Conservation (phyloP, 2,888 invertebrate species). For the Xestoiulus laeticollis region DNA sequence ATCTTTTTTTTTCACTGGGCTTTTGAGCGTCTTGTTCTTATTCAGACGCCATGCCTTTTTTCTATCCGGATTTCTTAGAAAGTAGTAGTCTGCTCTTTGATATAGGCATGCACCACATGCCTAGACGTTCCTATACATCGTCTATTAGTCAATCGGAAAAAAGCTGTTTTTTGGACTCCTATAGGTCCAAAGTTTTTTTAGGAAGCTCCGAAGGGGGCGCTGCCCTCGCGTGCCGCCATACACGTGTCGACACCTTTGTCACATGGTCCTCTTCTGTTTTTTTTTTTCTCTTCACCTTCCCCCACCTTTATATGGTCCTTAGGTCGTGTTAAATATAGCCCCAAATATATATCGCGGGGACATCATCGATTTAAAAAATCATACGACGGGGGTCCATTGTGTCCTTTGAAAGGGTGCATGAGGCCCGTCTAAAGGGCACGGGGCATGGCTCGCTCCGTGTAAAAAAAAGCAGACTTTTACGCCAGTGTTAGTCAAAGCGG, state of each 20-base stretch:
- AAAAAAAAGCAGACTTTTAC: not conserved
- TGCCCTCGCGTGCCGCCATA: slow-evolving; percentile 13
- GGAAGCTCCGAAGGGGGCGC: not conserved
- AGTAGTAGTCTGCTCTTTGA: not conserved
- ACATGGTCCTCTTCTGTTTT: not conserved
- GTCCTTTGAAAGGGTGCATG: not conserved
- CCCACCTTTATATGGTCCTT: slow-evolving; percentile 23
- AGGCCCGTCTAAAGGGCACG: slow-evolving; percentile 17
- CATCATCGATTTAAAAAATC: slow-evolving; percentile 34
- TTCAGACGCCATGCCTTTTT: not conserved
- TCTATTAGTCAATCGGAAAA: slow-evolving; percentile 21
- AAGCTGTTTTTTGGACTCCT: not conserved
- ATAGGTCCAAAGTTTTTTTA: not conserved
- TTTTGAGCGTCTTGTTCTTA: not conserved
- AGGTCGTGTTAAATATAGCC: slow-evolving; percentile 12
- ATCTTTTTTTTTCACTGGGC: not conserved
- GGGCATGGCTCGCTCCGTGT: not conserved
- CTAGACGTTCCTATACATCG: not conserved
- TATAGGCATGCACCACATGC: not conserved
- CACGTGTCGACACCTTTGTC: slow-evolving; percentile 34
- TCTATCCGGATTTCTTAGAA: not conserved
- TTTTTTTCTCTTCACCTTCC: not conserved
- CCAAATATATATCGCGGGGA: not conserved
- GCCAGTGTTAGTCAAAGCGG: not conserved
- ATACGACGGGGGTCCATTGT: not conserved